phyloP scores from a whole-genome alignment of 92 coral and sea anemone genomes.

The Epizoanthus rinbou region DNA sequence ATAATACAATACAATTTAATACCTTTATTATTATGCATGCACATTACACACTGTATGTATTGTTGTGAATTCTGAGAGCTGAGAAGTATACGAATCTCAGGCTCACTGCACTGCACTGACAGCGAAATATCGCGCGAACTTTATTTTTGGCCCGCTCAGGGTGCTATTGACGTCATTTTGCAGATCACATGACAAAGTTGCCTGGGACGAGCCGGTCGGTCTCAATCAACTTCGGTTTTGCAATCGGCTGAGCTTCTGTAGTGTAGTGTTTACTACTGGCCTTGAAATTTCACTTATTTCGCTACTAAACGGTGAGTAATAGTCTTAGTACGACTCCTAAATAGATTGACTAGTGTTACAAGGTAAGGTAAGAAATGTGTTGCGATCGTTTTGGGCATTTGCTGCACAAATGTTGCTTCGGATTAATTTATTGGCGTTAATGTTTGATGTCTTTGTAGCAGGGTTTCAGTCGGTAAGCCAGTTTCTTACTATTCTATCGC shows the following conservation, averaged over 20 bases:
- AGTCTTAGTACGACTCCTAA: background rate
- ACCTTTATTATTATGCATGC: too few species aligned
- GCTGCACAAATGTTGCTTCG: too few species aligned
- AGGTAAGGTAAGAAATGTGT: background rate
- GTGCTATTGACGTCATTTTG: background rate
- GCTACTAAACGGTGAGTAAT: slow-evolving; percentile 29
- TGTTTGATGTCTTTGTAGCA: background rate
- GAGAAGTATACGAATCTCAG: too few species aligned
- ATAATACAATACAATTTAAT: too few species aligned
- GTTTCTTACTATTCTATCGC: background rate
- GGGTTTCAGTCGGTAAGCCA: background rate
- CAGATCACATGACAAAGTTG: background rate
- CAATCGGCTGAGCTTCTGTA: background rate
- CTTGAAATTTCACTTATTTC: slow-evolving; percentile 6
- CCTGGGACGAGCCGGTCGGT: background rate
- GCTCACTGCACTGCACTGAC: too few species aligned
- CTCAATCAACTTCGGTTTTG: background rate
- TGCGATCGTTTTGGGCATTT: background rate
- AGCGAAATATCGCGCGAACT: too few species aligned
- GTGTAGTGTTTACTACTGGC: background rate
- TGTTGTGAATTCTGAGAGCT: too few species aligned
- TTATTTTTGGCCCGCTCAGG: too few species aligned
- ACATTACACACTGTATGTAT: too few species aligned
- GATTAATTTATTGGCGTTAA: too few species aligned
- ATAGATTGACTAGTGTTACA: background rate